Evolutionary conservation across 2,113 vertebrate species (phyloP).

Genomic region (Microcebus ravelobensis): DNA sequence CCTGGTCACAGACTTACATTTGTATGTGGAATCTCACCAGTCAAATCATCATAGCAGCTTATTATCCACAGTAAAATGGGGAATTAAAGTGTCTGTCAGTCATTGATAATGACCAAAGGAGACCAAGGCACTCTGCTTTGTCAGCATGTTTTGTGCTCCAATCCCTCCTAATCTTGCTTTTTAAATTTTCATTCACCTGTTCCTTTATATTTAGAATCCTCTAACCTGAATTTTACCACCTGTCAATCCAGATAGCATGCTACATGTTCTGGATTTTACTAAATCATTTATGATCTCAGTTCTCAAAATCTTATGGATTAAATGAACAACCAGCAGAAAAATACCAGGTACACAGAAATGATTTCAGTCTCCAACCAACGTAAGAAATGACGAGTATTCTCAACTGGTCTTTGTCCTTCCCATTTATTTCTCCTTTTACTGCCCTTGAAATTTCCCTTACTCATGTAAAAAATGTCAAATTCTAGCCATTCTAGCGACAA

Average conservation of each 20-base stretch:
- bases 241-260: background rate
- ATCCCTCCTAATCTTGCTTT: background rate
- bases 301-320: background rate
- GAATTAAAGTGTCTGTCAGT: background rate
- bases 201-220: background rate
- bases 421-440: background rate
- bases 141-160: background rate
- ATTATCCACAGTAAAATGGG: background rate
- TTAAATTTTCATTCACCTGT: background rate
- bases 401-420: background rate
- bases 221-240: background rate
- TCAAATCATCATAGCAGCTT: background rate
- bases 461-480: background rate
- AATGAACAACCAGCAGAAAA: background rate
- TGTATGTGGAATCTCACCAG: background rate
- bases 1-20: background rate
- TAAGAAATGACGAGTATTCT: background rate
- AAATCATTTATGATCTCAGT: background rate
- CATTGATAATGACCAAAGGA: background rate
- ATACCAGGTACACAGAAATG: background rate
- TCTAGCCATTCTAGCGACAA: background rate
- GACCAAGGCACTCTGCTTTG: background rate
- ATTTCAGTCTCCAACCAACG: background rate
- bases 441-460: background rate
- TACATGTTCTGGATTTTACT: background rate